phyloP scores from a whole-genome alignment of 2,797 vertebrate genomes.

The Silurus lanzhouensis region DNA sequence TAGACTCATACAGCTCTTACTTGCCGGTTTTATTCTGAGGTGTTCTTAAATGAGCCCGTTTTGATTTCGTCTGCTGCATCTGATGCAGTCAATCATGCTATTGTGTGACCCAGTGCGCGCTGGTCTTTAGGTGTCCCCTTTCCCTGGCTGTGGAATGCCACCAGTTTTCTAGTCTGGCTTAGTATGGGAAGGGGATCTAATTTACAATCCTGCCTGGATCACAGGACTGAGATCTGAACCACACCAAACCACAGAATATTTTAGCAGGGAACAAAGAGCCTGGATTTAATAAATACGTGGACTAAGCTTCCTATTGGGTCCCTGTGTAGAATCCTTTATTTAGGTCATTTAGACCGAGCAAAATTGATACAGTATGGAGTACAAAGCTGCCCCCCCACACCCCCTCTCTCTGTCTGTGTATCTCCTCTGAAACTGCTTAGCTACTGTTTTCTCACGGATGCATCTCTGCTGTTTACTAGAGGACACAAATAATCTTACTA shows the following conservation, averaged over 20 bases:
- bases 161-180: slow-evolving; percentile 54
- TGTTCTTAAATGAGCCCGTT: slow-evolving; percentile 51
- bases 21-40: slow-evolving; percentile 42
- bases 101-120: slow-evolving; percentile 53
- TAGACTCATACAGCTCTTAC: slow-evolving; percentile 21
- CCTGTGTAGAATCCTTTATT: slow-evolving; percentile 75
- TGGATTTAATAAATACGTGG: slow-evolving; percentile 81
- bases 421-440: slow-evolving; percentile 20
- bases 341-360: slow-evolving; percentile 76
- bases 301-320: slow-evolving; percentile 74
- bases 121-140: slow-evolving; percentile 45
- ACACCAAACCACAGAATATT: slow-evolving; percentile 73
- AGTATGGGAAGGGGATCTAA: slow-evolving; percentile 62
- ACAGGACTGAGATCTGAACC: slow-evolving; percentile 71
- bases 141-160: slow-evolving; percentile 51
- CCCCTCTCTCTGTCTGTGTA: slow-evolving; percentile 33
- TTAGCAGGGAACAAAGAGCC: slow-evolving; percentile 77
- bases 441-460: slow-evolving; percentile 9
- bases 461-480: slow-evolving; percentile 10
- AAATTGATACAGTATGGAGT: slow-evolving; percentile 75
- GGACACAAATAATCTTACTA: slow-evolving; percentile 14
- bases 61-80: slow-evolving; percentile 53
- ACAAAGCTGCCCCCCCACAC: slow-evolving; percentile 60
- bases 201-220: slow-evolving; percentile 78
- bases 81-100: slow-evolving; percentile 62